Evolutionary conservation across 53 echinoderm and acorn worm species (phyloP).

Genomic region (Echinometra lucunter): DNA sequence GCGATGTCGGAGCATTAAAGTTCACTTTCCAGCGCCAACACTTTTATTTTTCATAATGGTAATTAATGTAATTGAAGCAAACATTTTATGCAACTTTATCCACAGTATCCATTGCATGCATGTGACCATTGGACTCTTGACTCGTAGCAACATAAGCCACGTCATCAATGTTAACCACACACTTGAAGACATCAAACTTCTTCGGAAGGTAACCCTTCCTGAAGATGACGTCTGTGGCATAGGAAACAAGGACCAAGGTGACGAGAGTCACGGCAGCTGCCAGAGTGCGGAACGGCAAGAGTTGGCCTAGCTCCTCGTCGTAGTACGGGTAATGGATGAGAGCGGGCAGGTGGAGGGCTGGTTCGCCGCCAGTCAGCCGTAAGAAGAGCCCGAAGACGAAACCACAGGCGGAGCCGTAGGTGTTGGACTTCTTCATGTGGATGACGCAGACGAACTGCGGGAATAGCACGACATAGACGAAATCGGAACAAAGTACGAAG

Average conservation of each 20-base stretch:
- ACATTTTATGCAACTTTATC: no score
- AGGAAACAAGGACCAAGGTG: slow-evolving; percentile 73
- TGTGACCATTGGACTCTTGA: no score
- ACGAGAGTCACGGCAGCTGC: slow-evolving; percentile 68
- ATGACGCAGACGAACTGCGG: slow-evolving; percentile 75
- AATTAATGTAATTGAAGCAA: no score
- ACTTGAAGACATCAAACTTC: slow-evolving; percentile 77
- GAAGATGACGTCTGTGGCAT: slow-evolving; percentile 71
- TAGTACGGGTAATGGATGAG: slow-evolving; percentile 87
- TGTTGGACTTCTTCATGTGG: slow-evolving; percentile 76
- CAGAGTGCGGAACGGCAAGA: slow-evolving; percentile 82
- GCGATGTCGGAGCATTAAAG: no score
- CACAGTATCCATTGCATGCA: no score
- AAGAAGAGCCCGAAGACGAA: slow-evolving; percentile 60
- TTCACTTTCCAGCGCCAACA: no score
- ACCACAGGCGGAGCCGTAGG: slow-evolving; percentile 79
- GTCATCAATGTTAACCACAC: slow-evolving; percentile 56
- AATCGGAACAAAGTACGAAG: slow-evolving; percentile 72
- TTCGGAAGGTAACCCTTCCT: slow-evolving; percentile 53
- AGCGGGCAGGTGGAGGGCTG: slow-evolving; percentile 62
- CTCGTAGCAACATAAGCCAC: no score
- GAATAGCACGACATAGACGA: slow-evolving; percentile 73
- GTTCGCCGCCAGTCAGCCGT: slow-evolving; percentile 80
- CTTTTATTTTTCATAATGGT: no score
- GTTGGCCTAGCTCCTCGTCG: slow-evolving; percentile 72